These are phyloP conservation scores for Sycophila sp. DNA, from an alignment of 1,140 invertebrate species.

Conservation along the genomic window DNA sequence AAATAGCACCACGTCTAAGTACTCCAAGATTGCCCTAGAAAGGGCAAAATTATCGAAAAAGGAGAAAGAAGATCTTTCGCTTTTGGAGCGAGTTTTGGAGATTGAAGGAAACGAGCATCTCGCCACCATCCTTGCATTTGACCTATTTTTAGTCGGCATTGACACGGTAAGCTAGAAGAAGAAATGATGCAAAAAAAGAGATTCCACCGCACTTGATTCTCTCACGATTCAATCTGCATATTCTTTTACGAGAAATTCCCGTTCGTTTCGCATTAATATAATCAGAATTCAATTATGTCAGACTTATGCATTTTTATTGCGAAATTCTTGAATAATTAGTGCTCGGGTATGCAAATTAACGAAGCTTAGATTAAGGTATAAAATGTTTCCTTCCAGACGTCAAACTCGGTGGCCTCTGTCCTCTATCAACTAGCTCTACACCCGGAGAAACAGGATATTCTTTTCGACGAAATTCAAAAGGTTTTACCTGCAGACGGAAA, in stretches of 20 bases:
- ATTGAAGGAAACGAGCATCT: constrained; percentile 74
- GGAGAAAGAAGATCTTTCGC: constrained; percentile 66
- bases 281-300: too few species aligned
- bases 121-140: constrained; percentile 80
- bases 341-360: too few species aligned
- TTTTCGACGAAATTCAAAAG: constrained; percentile 77
- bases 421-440: constrained; percentile 84
- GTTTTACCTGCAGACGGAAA: constrained; percentile 69
- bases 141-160: constrained; percentile 87
- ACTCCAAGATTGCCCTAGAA: constrained; percentile 46
- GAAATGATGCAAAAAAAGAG: too few species aligned
- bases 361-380: too few species aligned
- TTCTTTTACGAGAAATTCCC: too few species aligned
- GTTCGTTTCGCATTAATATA: too few species aligned
- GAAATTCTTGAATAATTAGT: background rate
- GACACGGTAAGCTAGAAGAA: constrained; percentile 86
- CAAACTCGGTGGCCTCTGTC: constrained; percentile 79
- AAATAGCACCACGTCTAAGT: constrained; percentile 71
- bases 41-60: constrained; percentile 61
- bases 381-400: constrained; percentile 71
- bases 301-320: background rate
- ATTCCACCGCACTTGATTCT: too few species aligned
- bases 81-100: constrained; percentile 72
- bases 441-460: constrained; percentile 76
- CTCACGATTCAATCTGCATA: too few species aligned